Evolutionary conservation across 2,888 invertebrate genomes (phyloP).

Genomic region (Gerris lacustris): DNA sequence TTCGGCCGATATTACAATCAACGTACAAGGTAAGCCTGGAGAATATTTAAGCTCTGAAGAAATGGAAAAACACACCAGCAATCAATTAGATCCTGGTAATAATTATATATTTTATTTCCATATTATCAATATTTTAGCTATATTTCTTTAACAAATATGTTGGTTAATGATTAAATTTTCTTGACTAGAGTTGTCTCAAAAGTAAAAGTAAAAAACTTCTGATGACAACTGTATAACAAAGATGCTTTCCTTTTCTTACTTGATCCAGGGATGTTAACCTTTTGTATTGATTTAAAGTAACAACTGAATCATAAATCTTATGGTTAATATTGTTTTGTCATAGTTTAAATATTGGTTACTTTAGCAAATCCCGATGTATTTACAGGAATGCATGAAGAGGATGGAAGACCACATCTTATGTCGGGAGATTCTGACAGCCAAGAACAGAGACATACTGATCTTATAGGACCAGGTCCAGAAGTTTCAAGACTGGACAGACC

Average conservation of each 20-base stretch:
- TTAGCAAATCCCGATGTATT: background rate
- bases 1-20: conserved; percentile 64
- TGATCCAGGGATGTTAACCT: no score
- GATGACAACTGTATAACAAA: no score
- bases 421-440: conserved; percentile 51
- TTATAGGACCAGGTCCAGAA: conserved; percentile 20
- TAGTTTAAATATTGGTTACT: no score
- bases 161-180: no score
- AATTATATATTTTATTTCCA: background rate
- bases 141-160: no score
- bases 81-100: conserved; percentile 35
- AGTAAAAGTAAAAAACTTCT: background rate
- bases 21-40: conserved; percentile 66
- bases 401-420: conserved; percentile 26
- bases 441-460: conserved; percentile 46
- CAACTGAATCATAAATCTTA: no score
- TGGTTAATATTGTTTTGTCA: no score
- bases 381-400: conserved; percentile 28
- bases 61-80: conserved; percentile 45
- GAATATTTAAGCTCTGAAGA: conserved; percentile 72
- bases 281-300: no score
- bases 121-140: no score
- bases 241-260: no score
- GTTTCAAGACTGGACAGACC: conserved; percentile 15
- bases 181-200: no score